These are phyloP conservation scores for Tragopan temminckii DNA, from an alignment of 2,797 vertebrate species.

Conservation along the genomic window DNA sequence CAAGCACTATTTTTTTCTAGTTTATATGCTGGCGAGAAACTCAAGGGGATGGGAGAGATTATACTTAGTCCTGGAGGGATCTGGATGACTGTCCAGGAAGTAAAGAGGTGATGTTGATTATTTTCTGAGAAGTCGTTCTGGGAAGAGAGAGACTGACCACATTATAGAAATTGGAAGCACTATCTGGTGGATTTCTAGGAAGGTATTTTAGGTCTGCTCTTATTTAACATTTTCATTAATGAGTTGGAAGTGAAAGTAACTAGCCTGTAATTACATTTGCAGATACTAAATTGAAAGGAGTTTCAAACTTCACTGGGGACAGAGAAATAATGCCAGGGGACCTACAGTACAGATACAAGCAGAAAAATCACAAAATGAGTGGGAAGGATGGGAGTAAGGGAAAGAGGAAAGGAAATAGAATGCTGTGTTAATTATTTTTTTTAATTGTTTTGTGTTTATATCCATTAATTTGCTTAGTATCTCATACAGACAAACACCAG, in stretches of 20 bases:
- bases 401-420: constrained; percentile 33
- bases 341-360: neutral
- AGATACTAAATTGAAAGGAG: constrained; percentile 59
- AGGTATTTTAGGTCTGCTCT: constrained; percentile 6
- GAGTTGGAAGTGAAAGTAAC: constrained; percentile 54
- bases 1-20: constrained; percentile 19
- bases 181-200: constrained; percentile 24
- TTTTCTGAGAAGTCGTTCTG: constrained; percentile 27
- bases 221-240: constrained; percentile 58
- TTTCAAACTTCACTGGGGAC: constrained; percentile 43
- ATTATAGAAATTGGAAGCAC: neutral
- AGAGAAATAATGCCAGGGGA: constrained; percentile 9
- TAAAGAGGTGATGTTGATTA: constrained; percentile 2
- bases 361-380: constrained; percentile 38
- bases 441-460: constrained; percentile 39
- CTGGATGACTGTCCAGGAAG: neutral
- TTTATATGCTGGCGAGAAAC: constrained; percentile 27
- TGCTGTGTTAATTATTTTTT: constrained; percentile 35
- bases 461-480: constrained; percentile 30
- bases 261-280: constrained; percentile 60
- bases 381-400: neutral
- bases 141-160: neutral
- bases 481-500: neutral
- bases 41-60: constrained; percentile 29
- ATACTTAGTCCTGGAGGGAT: constrained; percentile 24